Evolutionary conservation across 2,113 vertebrate genomes (phyloP), one percentile per base, ranked within the genome.

Genomic region (Amblyornis subalaris): DNA sequence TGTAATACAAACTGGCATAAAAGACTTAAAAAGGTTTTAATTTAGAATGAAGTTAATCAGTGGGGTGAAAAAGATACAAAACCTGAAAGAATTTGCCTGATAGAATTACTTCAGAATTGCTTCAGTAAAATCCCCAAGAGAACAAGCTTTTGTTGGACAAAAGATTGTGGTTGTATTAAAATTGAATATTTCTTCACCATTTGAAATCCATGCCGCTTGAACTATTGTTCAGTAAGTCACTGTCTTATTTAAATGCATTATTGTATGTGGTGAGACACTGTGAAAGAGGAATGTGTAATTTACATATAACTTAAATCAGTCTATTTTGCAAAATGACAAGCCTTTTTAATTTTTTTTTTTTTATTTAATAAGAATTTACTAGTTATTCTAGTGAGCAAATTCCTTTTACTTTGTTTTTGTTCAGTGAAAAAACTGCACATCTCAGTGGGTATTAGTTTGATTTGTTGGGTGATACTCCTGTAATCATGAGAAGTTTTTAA

Each of bases 151-250:
- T 95, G 33, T 90, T 94, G 91, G 65, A 89, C 1, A 14, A 75
- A 96, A 94, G 66, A 94, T 89, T 93, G 53, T 62, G 89, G 93
- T 83, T 96, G 19, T 91, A 93, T 95, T 94, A 94, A 95, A 96
- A 95, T 83, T 81, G 67, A 97, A 72, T 93, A 87, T 76, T 94
- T 96, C 29, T 91, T 65, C 47, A 12, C 92, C 92, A 80, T 92
- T 92, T 93, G 75, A 95, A 96, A 91, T 81, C 40, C 2, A 2
- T 85, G 64, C 88, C 86, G 70, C 67, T 75, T 92, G 79, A 93
- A 91, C 95, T 96, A 83, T 77, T 97, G 33, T 84, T 80, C 87
- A 86, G 42, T 91, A 82, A 89, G 91, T 64, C 77, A 50, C 38
- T 47, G 89, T 51, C 58, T 94, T 94, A 83, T 94, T 97, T 94